Conservation (phyloP, 1,140 invertebrate genomes). For the Megathymus violae region DNA sequence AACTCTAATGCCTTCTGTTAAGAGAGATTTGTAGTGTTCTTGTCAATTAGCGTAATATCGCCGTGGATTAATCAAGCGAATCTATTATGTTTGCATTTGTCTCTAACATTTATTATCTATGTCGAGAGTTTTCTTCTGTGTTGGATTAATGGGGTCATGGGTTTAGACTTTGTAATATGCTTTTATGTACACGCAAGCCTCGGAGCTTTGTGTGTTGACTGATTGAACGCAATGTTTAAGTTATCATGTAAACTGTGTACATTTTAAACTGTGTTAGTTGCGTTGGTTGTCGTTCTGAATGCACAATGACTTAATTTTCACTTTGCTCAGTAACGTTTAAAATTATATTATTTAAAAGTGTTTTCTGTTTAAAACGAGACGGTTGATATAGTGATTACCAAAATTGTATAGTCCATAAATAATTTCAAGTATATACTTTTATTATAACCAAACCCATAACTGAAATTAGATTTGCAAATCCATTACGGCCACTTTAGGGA, state of each 20-base stretch:
- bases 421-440: too few relatives aligned
- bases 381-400: too few relatives aligned
- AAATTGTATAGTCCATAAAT: too few relatives aligned
- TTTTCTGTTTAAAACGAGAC: too few relatives aligned
- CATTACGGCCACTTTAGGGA: too few relatives aligned
- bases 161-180: constrained; percentile 17
- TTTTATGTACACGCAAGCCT: neutral
- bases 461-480: too few relatives aligned
- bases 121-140: constrained; percentile 31
- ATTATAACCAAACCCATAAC: too few relatives aligned
- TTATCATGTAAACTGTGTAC: neutral
- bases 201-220: neutral
- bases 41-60: constrained; percentile 11
- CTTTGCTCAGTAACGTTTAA: too few relatives aligned
- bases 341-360: too few relatives aligned
- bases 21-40: neutral
- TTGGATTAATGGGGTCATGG: constrained; percentile 30
- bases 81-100: constrained; percentile 34
- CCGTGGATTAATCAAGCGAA: constrained; percentile 28
- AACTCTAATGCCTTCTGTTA: constrained; percentile 1
- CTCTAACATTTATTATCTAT: constrained; percentile 19
- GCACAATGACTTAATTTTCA: too few relatives aligned
- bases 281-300: too few relatives aligned
- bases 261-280: too few relatives aligned
- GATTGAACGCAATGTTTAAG: constrained; percentile 1